Evolutionary conservation across 2,797 vertebrate species (phyloP).

Genomic region (Carduelis carduelis): DNA sequence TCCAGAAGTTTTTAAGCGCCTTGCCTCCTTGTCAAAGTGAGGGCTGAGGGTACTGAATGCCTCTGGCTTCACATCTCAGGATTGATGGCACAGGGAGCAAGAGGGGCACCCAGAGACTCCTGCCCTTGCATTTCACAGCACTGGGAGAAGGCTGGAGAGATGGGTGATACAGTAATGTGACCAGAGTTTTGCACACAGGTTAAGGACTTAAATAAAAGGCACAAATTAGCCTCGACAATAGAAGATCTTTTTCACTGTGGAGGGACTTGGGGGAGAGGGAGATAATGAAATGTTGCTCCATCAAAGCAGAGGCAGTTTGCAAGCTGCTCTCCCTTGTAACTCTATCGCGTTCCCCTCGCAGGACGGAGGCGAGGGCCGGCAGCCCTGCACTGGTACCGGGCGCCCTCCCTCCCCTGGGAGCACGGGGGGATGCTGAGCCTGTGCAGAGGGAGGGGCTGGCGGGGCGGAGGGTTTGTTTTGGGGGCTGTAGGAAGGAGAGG

Average conservation of each 20-base stretch:
- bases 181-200: constrained; percentile 75
- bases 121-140: background rate
- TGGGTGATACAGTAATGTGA: constrained; percentile 70
- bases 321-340: constrained; percentile 91
- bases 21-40: background rate
- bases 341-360: constrained; percentile 85
- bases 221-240: constrained; percentile 86
- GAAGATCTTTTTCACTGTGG: constrained; percentile 83
- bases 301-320: constrained; percentile 89
- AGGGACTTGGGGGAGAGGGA: constrained; percentile 29
- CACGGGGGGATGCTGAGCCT: background rate
- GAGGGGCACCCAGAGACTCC: background rate
- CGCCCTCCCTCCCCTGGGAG: constrained; percentile 75
- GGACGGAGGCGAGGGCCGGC: constrained; percentile 74
- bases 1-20: background rate
- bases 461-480: background rate
- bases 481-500: constrained; percentile 43
- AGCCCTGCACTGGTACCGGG: constrained; percentile 76
- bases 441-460: background rate
- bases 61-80: background rate
- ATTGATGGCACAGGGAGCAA: background rate
- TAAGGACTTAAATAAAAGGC: constrained; percentile 80
- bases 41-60: background rate
- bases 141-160: background rate
- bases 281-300: constrained; percentile 88